These are phyloP conservation scores for Acipenser oxyrinchus DNA, from an alignment of 2,797 vertebrate species.

Conservation along the genomic window DNA sequence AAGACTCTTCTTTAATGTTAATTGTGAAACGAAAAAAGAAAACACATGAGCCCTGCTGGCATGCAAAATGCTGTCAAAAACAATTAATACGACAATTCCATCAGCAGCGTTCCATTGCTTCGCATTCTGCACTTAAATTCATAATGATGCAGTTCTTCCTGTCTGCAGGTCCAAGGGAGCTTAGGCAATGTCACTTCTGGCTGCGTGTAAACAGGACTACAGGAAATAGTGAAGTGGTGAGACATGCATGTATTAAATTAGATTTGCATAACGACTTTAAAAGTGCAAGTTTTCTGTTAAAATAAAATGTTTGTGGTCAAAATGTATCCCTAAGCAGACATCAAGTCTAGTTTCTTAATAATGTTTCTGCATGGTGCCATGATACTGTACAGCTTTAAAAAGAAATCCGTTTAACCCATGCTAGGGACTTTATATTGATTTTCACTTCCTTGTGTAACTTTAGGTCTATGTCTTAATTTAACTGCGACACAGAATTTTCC, in stretches of 20 bases:
- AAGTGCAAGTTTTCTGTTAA: no score
- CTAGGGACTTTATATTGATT: no score
- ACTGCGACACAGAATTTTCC: no score
- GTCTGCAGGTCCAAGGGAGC: not conserved
- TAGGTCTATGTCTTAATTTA: no score
- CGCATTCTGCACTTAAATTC: not conserved
- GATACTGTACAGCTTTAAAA: no score
- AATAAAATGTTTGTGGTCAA: no score
- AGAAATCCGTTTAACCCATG: no score
- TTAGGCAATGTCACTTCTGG: not conserved
- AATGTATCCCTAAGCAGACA: no score
- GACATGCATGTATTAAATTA: conserved; percentile 37
- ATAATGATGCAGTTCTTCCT: not conserved
- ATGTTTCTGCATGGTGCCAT: no score
- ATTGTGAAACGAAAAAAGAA: conserved; percentile 3
- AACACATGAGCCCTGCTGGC: conserved; percentile 28
- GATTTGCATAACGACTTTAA: conserved; percentile 7
- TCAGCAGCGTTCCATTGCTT: not conserved
- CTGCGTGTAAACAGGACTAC: conserved; percentile 24
- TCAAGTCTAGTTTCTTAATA: no score
- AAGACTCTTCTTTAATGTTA: no score
- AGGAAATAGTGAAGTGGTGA: conserved; percentile 37
- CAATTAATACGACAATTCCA: conserved; percentile 28
- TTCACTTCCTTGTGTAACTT: conserved; percentile 35
- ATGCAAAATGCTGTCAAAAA: conserved; percentile 39